These are phyloP conservation scores for Drosophila hamatofila DNA, from an alignment of 2,888 invertebrate genomes.

Conservation along the genomic window DNA sequence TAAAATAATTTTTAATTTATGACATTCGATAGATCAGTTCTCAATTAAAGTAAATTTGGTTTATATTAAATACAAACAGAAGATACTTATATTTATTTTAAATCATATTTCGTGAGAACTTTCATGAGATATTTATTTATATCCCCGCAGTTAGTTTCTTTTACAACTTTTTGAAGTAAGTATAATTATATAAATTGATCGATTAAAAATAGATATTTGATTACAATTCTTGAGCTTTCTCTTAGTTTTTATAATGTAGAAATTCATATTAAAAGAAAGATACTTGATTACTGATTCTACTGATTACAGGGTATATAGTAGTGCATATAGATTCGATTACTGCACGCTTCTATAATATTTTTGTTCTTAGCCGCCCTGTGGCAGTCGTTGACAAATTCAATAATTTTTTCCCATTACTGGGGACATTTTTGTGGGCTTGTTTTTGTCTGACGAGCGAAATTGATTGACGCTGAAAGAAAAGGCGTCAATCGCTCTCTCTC, in stretches of 20 bases:
- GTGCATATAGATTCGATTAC: background rate
- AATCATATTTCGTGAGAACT: no score
- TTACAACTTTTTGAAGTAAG: no score
- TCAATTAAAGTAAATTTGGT: no score
- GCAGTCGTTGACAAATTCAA: conserved; percentile 83
- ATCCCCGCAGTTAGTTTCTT: no score
- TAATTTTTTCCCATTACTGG: conserved; percentile 83
- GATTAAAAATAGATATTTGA: background rate
- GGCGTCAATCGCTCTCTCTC: conserved; percentile 29
- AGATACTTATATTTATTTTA: no score
- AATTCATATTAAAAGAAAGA: background rate
- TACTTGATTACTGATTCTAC: background rate
- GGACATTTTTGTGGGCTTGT: conserved; percentile 67
- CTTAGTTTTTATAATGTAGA: background rate
- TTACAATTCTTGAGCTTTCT: background rate
- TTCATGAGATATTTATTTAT: no score
- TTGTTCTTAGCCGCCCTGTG: conserved; percentile 37
- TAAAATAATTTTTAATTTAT: no score
- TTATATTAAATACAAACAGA: no score
- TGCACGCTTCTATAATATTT: background rate
- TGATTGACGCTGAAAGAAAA: conserved; percentile 71
- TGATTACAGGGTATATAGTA: background rate
- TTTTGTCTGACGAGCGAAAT: conserved; percentile 73
- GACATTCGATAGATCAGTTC: no score
- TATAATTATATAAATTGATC: background rate